Conservation (phyloP, 2,797 vertebrate species). For the Phylloscopus collybita region DNA sequence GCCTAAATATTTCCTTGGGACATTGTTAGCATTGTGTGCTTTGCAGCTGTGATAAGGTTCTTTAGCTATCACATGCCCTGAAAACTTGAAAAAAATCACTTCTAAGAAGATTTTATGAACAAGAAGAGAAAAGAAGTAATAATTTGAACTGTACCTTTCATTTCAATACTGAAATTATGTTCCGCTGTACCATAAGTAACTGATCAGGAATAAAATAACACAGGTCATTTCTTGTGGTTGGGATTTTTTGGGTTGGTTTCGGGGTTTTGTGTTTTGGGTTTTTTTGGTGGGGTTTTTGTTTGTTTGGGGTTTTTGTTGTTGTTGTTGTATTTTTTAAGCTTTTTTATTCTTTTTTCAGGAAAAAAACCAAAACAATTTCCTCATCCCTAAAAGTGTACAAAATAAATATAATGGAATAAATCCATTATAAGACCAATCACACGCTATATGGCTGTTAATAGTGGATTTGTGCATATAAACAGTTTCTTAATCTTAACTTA, state of each 20-base stretch:
- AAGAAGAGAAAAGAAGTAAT: background rate
- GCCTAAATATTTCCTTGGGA: conserved; percentile 42
- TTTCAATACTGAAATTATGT: background rate
- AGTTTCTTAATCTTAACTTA: background rate
- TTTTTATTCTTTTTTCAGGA: background rate
- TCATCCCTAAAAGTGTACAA: background rate
- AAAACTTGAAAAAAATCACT: background rate
- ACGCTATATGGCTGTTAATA: background rate
- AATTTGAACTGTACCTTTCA: background rate
- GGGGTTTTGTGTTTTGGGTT: background rate
- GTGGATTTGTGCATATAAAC: background rate
- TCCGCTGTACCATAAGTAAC: background rate
- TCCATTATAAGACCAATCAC: background rate
- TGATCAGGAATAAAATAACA: background rate
- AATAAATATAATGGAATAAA: background rate
- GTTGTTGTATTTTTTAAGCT: background rate
- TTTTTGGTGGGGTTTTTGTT: background rate
- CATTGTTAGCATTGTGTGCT: background rate
- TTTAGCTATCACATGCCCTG: background rate
- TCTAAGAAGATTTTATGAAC: background rate
- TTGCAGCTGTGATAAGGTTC: background rate
- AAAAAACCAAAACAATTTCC: background rate
- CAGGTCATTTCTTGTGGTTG: background rate
- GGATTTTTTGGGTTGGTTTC: rapidly evolving
- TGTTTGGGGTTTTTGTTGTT: too few species aligned